Evolutionary conservation across 2,797 vertebrate species (phyloP).

Genomic region (Sebastes iracundus): DNA sequence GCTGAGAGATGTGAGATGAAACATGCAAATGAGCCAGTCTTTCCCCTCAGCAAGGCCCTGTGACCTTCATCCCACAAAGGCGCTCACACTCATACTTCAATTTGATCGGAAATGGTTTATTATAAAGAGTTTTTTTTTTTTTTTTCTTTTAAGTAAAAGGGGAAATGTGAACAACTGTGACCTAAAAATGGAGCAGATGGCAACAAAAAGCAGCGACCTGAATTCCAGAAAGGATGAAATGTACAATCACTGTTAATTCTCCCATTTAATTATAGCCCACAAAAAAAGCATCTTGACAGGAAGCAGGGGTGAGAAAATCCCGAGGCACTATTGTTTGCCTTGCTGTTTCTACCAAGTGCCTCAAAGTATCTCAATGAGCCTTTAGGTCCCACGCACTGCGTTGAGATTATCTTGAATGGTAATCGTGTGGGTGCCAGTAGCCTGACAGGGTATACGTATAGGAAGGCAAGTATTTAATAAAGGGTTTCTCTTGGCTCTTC

Average conservation of each 20-base stretch:
- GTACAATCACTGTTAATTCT: slow-evolving; percentile 60
- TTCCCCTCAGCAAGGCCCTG: slow-evolving; percentile 51
- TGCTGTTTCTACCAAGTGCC: slow-evolving; percentile 21
- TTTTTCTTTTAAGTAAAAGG: background rate
- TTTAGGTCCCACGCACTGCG: slow-evolving; percentile 36
- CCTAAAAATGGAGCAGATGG: slow-evolving; percentile 38
- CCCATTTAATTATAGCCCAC: slow-evolving; percentile 64
- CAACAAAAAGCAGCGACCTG: slow-evolving; percentile 8
- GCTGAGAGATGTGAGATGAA: slow-evolving; percentile 54
- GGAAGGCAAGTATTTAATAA: slow-evolving; percentile 64
- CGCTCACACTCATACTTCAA: slow-evolving; percentile 22
- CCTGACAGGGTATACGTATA: slow-evolving; percentile 39
- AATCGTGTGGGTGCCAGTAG: slow-evolving; percentile 55
- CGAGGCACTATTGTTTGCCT: slow-evolving; percentile 40
- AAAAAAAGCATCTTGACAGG: slow-evolving; percentile 46
- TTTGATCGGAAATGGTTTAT: slow-evolving; percentile 53
- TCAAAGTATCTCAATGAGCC: slow-evolving; percentile 35
- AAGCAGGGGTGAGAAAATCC: slow-evolving; percentile 35
- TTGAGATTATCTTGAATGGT: slow-evolving; percentile 59
- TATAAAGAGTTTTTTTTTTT: slow-evolving; percentile 5
- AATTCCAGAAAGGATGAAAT: slow-evolving; percentile 46
- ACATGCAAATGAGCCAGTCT: slow-evolving; percentile 57
- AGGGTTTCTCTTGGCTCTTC: slow-evolving; percentile 57
- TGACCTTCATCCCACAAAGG: slow-evolving; percentile 60
- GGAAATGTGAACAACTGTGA: slow-evolving; percentile 22